Conservation (phyloP, 2,888 invertebrate species). For the Mechanitis mazaeus region DNA sequence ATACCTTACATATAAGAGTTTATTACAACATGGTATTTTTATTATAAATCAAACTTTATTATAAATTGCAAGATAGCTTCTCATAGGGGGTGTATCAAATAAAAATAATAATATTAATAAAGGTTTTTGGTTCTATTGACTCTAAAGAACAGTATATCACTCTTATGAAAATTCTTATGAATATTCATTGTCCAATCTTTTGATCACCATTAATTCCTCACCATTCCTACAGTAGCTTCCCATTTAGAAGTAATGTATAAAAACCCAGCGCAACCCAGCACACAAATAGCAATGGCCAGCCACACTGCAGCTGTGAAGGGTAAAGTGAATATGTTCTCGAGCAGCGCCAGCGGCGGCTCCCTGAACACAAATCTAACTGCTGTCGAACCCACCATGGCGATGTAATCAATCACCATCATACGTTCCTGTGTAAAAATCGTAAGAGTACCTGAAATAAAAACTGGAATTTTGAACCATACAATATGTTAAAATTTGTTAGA, state of each 20-base stretch:
- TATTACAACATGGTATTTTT: no score
- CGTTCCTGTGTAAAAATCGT: constrained; percentile 65
- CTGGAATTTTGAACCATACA: no score
- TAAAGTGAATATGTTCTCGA: constrained; percentile 80
- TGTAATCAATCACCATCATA: constrained; percentile 67
- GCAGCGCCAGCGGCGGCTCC: constrained; percentile 78
- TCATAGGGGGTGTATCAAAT: no score
- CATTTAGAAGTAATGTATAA: constrained; percentile 69
- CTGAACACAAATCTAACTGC: constrained; percentile 79
- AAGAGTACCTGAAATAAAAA: constrained; percentile 48
- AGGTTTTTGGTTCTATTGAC: no score
- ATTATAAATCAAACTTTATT: no score
- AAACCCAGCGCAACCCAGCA: constrained; percentile 62
- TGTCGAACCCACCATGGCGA: constrained; percentile 74
- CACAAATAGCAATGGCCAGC: constrained; percentile 73
- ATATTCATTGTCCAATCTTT: no score
- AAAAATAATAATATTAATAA: no score
- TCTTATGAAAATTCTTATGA: no score
- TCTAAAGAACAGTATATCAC: no score
- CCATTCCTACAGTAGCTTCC: constrained; percentile 64
- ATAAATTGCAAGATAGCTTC: no score
- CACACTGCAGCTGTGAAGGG: constrained; percentile 81
- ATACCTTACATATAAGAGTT: no score
- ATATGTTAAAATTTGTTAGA: neutral
- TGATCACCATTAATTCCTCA: constrained; percentile 30